These are phyloP conservation scores for Cephus runcator DNA, from an alignment of 2,888 invertebrate species.

Conservation along the genomic window DNA sequence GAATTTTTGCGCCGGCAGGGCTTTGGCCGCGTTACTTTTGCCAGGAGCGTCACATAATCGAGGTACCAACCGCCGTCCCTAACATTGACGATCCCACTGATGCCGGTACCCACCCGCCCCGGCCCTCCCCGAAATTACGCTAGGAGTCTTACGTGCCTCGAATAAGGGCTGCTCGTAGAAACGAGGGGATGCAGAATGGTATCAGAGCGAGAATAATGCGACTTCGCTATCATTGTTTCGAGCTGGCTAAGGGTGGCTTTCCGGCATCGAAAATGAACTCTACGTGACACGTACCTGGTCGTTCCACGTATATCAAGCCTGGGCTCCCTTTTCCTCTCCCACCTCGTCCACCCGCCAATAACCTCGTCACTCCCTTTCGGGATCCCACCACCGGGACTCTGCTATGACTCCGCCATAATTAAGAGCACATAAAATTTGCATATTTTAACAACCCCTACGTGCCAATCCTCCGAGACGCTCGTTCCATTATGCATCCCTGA, in stretches of 20 bases:
- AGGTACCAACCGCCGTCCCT: neutral
- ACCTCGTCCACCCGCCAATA: neutral
- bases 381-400: conserved; percentile 3
- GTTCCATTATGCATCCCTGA: conserved; percentile 19
- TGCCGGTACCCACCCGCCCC: neutral
- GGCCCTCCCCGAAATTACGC: conserved; percentile 15
- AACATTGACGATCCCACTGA: neutral
- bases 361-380: neutral
- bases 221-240: conserved; percentile 5
- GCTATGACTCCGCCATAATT: conserved; percentile 15
- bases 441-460: conserved; percentile 22
- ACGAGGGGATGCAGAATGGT: conserved; percentile 12
- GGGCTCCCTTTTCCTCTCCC: neutral
- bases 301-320: neutral
- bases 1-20: conserved; percentile 2
- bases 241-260: conserved; percentile 3
- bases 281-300: conserved; percentile 16
- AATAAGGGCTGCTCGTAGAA: conserved; percentile 6
- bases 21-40: conserved; percentile 15
- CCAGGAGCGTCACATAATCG: conserved; percentile 18
- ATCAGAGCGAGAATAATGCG: conserved; percentile 10
- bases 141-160: conserved; percentile 17
- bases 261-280: conserved; percentile 17
- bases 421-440: conserved; percentile 21
- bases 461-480: conserved; percentile 17